Evolutionary conservation across 2,888 invertebrate species (phyloP), one percentile per base, ranked within the genome.

Genomic region (Mactromeris polynyma): DNA sequence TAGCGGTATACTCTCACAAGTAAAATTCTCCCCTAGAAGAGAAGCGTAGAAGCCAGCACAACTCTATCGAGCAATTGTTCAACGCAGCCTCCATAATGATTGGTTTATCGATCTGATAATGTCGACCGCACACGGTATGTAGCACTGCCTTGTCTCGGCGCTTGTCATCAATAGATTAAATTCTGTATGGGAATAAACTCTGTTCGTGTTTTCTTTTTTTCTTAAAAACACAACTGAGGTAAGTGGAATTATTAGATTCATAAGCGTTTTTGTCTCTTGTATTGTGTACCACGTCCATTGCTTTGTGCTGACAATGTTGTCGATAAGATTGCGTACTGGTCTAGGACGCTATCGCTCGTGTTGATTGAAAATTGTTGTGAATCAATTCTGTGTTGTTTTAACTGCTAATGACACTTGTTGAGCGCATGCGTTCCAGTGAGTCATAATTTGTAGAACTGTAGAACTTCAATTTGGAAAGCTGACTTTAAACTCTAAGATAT

Each of bases 61-160:
- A 33, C 73, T 33, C 73, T 73, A 73, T 73, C 36, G 73, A 73
- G 73, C 73, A 73, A 36, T 73, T 33, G 73, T 33, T 73, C 73
- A 73, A 73, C 33, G 36, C 73, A 9, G 73, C 17, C 33, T 73
- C 36, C 19, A 33, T 33, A 36, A 33, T 73, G 73, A 73, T 73
- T 19, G 36, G 73, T 14, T 31, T 73, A 73, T 73, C 19, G 73
- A 73, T 73, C 36, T 58, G 2, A 33, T 19, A 73, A 19, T 36
- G 33, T 73, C 73, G 73, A 73, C 73, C 73, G 73, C 73, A 73
- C 73, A 73, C 33, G 36, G 33, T 21, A 73, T 19, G 73, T 73
- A 73, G 73, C 7, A 3, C 33, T 33, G 33, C 33, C 33, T 73
- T 19, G 73, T 36, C 73, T 73, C 17, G 17, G 14, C 73, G 19